These are phyloP conservation scores for Turdus rufiventris DNA, from an alignment of 2,113 vertebrate species.

Conservation along the genomic window DNA sequence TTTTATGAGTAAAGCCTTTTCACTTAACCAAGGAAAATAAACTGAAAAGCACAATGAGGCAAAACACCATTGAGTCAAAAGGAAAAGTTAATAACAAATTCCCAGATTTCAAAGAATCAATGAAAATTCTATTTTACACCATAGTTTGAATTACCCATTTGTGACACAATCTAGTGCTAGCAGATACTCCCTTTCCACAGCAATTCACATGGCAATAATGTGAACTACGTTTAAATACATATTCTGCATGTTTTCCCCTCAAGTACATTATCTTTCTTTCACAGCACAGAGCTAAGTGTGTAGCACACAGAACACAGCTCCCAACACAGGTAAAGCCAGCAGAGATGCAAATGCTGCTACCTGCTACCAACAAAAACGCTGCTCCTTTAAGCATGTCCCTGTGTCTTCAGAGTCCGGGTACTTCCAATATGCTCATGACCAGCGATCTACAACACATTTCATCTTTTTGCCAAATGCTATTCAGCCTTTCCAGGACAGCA, in stretches of 20 bases:
- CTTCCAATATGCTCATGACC: background rate
- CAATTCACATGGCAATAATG: background rate
- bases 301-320: background rate
- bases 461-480: background rate
- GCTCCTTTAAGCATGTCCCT: background rate
- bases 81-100: background rate
- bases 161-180: background rate
- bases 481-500: background rate
- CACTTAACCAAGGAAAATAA: background rate
- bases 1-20: background rate
- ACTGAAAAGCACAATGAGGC: background rate
- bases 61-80: background rate
- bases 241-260: background rate
- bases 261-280: background rate
- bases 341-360: background rate
- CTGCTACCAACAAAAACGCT: background rate
- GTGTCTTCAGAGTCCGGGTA: background rate
- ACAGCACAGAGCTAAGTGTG: background rate
- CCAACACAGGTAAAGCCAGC: background rate
- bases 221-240: background rate
- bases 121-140: background rate
- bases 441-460: background rate
- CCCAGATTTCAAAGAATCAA: background rate
- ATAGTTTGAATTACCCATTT: background rate
- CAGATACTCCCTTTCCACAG: background rate